Base-by-base conservation (phyloP, 2,113 vertebrate species). In the Megaleporinus macrocephalus region DNA sequence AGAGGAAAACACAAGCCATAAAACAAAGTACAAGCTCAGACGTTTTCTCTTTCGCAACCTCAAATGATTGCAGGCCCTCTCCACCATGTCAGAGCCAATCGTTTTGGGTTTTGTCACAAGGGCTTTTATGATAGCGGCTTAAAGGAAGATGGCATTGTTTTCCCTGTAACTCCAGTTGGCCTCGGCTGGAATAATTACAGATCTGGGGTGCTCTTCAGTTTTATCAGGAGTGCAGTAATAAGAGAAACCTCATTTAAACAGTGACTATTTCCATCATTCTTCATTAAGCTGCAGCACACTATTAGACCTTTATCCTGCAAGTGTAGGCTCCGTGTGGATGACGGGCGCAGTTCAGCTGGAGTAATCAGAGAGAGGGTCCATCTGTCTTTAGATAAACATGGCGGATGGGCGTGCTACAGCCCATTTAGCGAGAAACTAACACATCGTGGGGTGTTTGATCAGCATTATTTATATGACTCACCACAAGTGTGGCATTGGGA, bases 321-420 rank as follows among this genome's bases (percentile, higher is more conserved):
- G 53, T 73, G 29, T 5, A 49, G 11, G 47, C 76, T 65, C 70
- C 24, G 16, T 74, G 53, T 81, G 76, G 83, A 85, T 82, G 86
- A 88, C 89, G 86, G 89, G 86, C 84, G 15, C 71, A 79, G 85
- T 86, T 83, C 69, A 80, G 79, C 74, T 81, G n/a, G 30, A 83
- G 83, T 89, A 94, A 95, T 93, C 92, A 95, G 87, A 59, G 87
- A 87, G 73, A 89, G 87, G 88, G 90, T 90, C 88, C 90, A 89
- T 92, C 90, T 89, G 88, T 74, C 89, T 81, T 61, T 89, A 87
- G 85, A 89, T 94, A 93, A 94, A 93, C 92, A 93, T 22, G 51
- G 83, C 74, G 71, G 61, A 87, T 78, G 84, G 88, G 86, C 85
- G 79, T 86, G 89, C 88, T 86, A 90, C 90, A 92, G 89, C 85